Evolutionary conservation across 2,797 vertebrate genomes (phyloP), one percentile per base, ranked within the genome.

Genomic region (Falco biarmicus): DNA sequence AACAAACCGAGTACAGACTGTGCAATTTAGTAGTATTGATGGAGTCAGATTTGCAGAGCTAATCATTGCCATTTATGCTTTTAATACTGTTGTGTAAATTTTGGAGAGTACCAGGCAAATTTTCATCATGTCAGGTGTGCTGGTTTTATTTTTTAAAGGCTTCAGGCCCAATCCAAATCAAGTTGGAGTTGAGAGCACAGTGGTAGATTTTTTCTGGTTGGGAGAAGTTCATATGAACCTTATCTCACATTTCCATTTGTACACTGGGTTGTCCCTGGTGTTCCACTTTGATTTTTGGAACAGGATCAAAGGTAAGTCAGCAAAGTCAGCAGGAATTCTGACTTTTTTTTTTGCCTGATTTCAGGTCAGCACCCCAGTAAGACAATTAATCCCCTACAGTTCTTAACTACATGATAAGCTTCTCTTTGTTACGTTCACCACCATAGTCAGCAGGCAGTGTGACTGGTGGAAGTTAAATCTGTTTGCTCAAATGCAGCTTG

Each of bases 161-260:
- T 95, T 75, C 26, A 57, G 43, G 28, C 54, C 50, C 26, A 75
- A 25, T 69, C 69, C 22, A 3, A 59, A 31, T 70, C 71, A 90
- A 53, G 19, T 61, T 77, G 32, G 48, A 51, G 26, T n/a, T 79
- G 43, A 84, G 9, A 78, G 9, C 71, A 56, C 22, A 31, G 56
- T 57, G n/a, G 60, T 69, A 92, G 41, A 92, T 78, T 89, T 86
- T 94, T 96, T 88, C 66, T 85, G n/a, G 19, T 60, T 95, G 91
- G 80, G 95, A 92, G 79, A 57, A 56, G 34, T 86, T 96, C 68
- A 54, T 64, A 26, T 59, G 48, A 95, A 90, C 28, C 43, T 97
- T 97, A 96, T 96, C 95, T 87, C 73, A 64, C 32, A 43, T 79
- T 96, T 96, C 51, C 84, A 81, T 95, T 97, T 93, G 69, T 75